Base-by-base conservation (phyloP, 2,113 vertebrate genomes). In the Myiozetetes cayanensis region DNA sequence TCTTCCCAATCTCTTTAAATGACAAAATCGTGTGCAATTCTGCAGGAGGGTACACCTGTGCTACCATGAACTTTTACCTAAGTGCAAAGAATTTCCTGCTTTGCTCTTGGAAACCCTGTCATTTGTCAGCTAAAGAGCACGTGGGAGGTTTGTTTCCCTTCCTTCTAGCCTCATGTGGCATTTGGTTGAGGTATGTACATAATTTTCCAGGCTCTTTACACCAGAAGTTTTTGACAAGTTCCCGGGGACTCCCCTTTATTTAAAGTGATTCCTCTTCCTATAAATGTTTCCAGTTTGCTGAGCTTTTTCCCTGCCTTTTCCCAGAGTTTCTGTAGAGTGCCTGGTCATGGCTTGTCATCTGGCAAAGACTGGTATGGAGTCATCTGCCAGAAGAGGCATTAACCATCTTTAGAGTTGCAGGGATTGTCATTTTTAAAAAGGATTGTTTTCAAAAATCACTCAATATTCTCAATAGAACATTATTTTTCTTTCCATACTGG, bases 71-170 rank as follows among this genome's bases (percentile, higher is more conserved):
- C 33, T 47, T 73, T 4, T 66, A 85, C 86, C 25, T 61, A 31
- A 58, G 35, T 39, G 71, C 87, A 73, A 67, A 88, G 55, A 90
- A 87, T 90, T 89, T 95, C 75, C 82, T 77, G 85, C 79, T 87
- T 91, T 91, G 23, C 79, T 91, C 41, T 82, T 67, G 71, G 81
- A 93, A 93, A 58, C 10, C 14, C 59, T 9, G 4, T 18, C 37
- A 77, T 90, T 85, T 91, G 55, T 73, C 82, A 88, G 66, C 82
- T 66, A 37, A 93, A 95, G 43, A 74, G 63, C 75, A 74, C 63
- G 46, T 2, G 22, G 67, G 43, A 93, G 44, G 33, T 28, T 91
- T 55, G 23, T 82, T 94, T 94, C 78, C 67, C 30, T 79, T 94
- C 67, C 49, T 74, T 62, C 49, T 77, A 52, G 59, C 61, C 52